Evolutionary conservation across 2,888 invertebrate genomes (phyloP), one percentile per base, ranked within the genome.

Genomic region (Anarsia innoxiella): DNA sequence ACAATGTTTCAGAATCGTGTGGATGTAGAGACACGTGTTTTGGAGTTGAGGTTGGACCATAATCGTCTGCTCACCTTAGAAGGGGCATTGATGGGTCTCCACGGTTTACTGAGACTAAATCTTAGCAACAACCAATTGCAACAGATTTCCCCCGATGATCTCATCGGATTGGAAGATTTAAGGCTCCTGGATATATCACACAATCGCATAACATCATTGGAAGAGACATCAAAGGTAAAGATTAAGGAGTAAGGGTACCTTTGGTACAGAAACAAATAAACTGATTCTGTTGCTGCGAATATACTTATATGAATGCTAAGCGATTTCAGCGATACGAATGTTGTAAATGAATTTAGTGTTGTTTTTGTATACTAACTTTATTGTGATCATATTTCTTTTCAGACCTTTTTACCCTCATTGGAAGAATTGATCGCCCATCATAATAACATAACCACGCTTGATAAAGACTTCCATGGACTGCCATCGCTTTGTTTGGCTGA

Each of bases 141-240:
- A 45, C 87, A 88, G 42, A 90, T 95, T 52, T 88, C 90, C 1
- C 91, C 92, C 0, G 92, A 92, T 36, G 94, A 94, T 63, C 86
- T 95, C 31, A 90, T 91, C 38, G 93, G 93, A 13, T 77, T 95
- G 51, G 92, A 92, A 52, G 89, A 90, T 44, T 76, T 95, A 26
- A 88, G 88, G 57, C 78, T 91, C 36, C 85, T 95, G 26, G 94
- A 94, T 61, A 83, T 95, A 29, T 94, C 94, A 0, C 86, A 91
- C 59, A 95, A 95, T 67, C 88, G 89, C 45, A 79, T 95, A 23
- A 88, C 89, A 28, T 91, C 93, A 1, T 79, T 95, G 39, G 92
- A 93, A 66, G 93, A 93, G 80, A 91, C 93, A 38, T 92, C 93
- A 53, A 93, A 92, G 89, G 94, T 94, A n/a, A n/a, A n/a, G n/a